phyloP scores from a whole-genome alignment of 2,888 invertebrate species.

The Coelogynopora nodosa region DNA sequence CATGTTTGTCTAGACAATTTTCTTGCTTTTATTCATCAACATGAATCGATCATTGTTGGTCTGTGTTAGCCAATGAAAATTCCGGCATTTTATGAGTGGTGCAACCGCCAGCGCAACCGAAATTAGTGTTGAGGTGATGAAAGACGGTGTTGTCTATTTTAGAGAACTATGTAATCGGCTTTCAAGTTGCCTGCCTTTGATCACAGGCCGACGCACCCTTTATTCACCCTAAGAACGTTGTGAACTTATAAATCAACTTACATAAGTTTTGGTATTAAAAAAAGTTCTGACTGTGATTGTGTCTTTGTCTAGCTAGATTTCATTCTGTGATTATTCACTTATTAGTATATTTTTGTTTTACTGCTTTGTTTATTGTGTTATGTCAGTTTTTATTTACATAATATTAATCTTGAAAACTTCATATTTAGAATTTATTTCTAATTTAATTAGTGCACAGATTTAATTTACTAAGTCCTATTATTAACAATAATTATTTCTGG shows the following conservation, averaged over 20 bases:
- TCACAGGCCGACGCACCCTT: not conserved
- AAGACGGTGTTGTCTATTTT: not conserved
- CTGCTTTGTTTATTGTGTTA: not conserved
- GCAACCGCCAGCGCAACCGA: not conserved
- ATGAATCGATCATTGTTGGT: not conserved
- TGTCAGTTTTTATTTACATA: not conserved
- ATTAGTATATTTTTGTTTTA: not conserved
- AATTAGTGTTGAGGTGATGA: not conserved
- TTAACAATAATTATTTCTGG: no score
- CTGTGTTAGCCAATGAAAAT: not conserved
- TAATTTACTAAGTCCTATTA: no score
- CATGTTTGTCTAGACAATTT: slow-evolving; percentile 7
- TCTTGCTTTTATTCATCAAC: not conserved
- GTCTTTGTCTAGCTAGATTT: no score
- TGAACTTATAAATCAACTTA: not conserved
- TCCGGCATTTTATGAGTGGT: not conserved
- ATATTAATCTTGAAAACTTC: not conserved
- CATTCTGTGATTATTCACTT: not conserved
- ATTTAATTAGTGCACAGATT: no score
- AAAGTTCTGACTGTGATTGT: no score
- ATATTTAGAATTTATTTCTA: no score
- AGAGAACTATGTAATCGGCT: not conserved
- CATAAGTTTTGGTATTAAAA: no score
- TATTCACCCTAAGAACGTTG: not conserved
- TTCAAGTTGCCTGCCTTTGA: not conserved